Percentiles rank a stretch among this genome's conserved stretches.
Evolutionary conservation across 2,113 vertebrate species (phyloP).

Genomic region (Caranx melampygus): DNA sequence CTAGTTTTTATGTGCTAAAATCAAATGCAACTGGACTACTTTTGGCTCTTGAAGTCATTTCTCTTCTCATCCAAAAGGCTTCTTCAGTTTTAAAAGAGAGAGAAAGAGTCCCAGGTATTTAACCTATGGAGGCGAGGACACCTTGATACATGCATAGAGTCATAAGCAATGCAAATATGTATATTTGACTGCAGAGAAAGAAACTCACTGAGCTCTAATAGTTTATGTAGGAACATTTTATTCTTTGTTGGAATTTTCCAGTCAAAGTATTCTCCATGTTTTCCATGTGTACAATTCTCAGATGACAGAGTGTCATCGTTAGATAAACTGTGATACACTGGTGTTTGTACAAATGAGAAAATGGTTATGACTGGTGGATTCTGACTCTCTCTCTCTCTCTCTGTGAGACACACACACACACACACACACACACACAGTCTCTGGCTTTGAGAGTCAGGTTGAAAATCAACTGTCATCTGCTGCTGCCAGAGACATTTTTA

Average conservation of each 20-base stretch:
- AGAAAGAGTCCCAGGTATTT: too few species aligned
- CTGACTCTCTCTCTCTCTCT: neutral
- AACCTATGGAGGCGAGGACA: too few species aligned
- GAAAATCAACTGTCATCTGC: neutral
- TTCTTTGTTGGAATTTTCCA: neutral
- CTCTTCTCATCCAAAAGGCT: too few species aligned
- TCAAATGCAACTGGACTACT: too few species aligned
- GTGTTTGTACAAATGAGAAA: conserved; percentile 1
- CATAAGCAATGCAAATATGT: conserved; percentile 7
- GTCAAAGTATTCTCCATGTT: neutral
- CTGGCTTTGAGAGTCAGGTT: neutral
- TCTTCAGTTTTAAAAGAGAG: too few species aligned
- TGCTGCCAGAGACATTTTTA: neutral
- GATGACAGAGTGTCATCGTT: conserved; percentile 16
- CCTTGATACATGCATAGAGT: neutral
- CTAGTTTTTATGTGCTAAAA: too few species aligned
- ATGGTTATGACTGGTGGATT: neutral
- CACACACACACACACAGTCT: neutral
- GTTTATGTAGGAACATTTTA: too few species aligned
- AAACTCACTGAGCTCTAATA: too few species aligned
- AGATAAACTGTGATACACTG: conserved; percentile 15
- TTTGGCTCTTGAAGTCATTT: too few species aligned
- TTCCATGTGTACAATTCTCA: conserved; percentile 20
- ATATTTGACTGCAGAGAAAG: neutral
- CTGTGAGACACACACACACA: neutral